Evolutionary conservation across 92 coral and sea anemone genomes (phyloP).

Genomic region (Umimayanthus chanpuru): DNA sequence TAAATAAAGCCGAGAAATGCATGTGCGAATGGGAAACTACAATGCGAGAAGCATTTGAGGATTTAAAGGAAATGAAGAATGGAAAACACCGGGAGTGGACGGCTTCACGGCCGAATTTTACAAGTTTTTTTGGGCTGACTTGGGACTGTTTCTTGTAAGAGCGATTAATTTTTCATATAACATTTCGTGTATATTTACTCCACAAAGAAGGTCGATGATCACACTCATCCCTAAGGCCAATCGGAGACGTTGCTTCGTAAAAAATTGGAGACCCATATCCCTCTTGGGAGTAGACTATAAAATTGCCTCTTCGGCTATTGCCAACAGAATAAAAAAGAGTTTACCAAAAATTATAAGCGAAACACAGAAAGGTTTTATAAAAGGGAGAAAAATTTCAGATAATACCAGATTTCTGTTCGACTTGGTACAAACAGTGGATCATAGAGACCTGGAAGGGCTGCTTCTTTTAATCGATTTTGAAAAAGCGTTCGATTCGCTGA

Average conservation of each 20-base stretch:
- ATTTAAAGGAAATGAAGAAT: conserved; percentile 26
- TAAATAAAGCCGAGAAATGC: conserved; percentile 23
- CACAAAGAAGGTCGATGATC: conserved; percentile 33
- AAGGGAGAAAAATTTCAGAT: no score
- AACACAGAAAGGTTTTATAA: no score
- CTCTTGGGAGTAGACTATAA: no score
- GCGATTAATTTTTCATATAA: conserved; percentile 17
- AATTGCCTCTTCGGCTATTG: no score
- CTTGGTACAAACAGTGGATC: no score
- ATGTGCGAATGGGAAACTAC: conserved; percentile 35
- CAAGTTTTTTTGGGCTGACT: neutral
- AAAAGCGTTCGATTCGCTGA: no score
- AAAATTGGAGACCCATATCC: conserved; percentile 36
- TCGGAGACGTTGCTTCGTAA: neutral
- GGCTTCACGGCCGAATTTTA: no score
- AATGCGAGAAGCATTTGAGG: conserved; percentile 34
- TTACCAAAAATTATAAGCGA: no score
- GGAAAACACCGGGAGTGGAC: conserved; percentile 23
- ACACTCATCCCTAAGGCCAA: conserved; percentile 23
- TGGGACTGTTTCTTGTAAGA: neutral
- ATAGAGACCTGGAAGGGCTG: no score
- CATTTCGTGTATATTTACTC: neutral
- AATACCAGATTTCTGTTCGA: no score
- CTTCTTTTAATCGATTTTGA: no score
- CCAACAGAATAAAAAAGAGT: no score